phyloP scores from a whole-genome alignment of 2,113 vertebrate species.

The Aphyosemion australe region DNA sequence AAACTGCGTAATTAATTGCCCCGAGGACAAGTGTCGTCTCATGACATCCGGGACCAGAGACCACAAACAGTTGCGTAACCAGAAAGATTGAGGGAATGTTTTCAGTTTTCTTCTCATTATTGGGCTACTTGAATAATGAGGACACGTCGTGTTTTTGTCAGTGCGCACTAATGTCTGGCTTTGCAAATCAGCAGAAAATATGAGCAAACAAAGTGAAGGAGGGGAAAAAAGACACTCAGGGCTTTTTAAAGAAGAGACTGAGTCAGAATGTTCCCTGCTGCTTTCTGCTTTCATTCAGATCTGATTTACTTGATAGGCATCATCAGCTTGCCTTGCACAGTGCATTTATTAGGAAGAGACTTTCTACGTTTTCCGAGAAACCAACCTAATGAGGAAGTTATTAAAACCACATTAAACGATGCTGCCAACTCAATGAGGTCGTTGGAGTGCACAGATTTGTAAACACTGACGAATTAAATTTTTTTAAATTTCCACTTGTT shows the following conservation, averaged over 20 bases:
- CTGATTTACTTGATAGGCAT: constrained; percentile 17
- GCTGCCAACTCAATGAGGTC: no score
- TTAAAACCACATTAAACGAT: not conserved
- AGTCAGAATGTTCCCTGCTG: constrained; percentile 22
- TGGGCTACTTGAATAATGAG: constrained; percentile 48
- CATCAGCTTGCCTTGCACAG: constrained; percentile 11
- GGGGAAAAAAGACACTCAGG: not conserved
- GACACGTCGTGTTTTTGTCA: constrained; percentile 36
- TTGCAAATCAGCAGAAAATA: constrained; percentile 34
- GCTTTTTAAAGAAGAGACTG: constrained; percentile 25
- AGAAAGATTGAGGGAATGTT: constrained; percentile 29
- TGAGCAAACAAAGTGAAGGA: not conserved
- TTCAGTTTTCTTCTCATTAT: constrained; percentile 44
- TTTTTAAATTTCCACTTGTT: no score
- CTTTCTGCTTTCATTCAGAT: constrained; percentile 18
- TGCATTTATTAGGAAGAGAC: not conserved
- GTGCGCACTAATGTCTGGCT: constrained; percentile 19
- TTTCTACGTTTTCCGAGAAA: constrained; percentile 1
- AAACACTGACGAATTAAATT: no score
- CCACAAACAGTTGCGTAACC: constrained; percentile 60
- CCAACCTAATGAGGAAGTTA: not conserved
- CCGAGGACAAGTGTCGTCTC: constrained; percentile 46
- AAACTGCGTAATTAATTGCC: constrained; percentile 65
- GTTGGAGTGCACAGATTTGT: not conserved
- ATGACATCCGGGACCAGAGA: constrained; percentile 60